Base-by-base conservation (phyloP, 2,113 vertebrate species). In the Ondatra zibethicus region DNA sequence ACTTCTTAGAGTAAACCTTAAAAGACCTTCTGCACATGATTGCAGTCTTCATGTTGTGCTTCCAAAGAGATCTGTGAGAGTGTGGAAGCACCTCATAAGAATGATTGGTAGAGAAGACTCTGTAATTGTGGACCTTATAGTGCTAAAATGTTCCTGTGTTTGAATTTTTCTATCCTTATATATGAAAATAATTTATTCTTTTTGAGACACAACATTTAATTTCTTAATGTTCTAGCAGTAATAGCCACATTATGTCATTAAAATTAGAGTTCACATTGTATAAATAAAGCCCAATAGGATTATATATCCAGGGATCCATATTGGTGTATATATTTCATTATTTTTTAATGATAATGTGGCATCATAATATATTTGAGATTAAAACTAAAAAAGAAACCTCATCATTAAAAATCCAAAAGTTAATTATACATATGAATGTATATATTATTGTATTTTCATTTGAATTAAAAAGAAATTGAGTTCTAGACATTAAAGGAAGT, bases 251-350 rank as follows among this genome's bases (percentile, higher is more conserved):
- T 39, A 31, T 70, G 72, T 3, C 3, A 14, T 55, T 88, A 19
- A 31, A 73, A 4, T 45, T 23, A 88, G 19, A 77, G 92, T 70
- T 89, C 0, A 39, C 14, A 47, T 29, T 42, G 45, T 25, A 42
- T 19, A 31, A 16, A 12, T 13, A 81, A 89, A 66, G 2, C 9
- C 2, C 23, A 52, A 0, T 25, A 2, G 10, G n/a, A 0, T 0
- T 72, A 36, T 39, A 23, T 1, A 86, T 1, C 27, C 61, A 82
- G 66, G 63, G 11, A 39, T 86, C 23, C 33, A 61, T 47, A 84
- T 88, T 31, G 0, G 1, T 75, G 80, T 7, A 1, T 50, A 66
- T 78, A 95, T 68, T 84, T 70, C 23, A 89, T 55, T 76, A 68
- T 47, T 88, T 25, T 84, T 21, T 10, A 73, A 23, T 7, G 25